Evolutionary conservation across 1,140 invertebrate species (phyloP).

Genomic region (Vanessa tameamea): DNA sequence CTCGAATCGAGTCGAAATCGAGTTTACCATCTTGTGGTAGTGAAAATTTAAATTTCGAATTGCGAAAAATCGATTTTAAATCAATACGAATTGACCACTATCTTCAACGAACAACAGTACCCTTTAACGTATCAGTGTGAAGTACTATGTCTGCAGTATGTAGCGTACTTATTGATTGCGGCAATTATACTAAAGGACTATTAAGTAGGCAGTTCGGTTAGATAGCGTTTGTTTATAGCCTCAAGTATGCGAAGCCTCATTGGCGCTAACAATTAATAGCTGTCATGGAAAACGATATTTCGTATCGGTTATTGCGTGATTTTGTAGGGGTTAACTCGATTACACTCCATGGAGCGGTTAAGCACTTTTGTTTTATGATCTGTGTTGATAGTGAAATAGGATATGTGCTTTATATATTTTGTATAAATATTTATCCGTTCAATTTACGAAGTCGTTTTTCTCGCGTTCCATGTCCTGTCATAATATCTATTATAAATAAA

Average conservation of each 20-base stretch:
- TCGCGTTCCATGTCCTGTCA: no score
- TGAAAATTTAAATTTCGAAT: not conserved
- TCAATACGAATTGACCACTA: constrained; percentile 9
- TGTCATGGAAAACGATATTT: constrained; percentile 60
- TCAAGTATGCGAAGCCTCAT: constrained; percentile 43
- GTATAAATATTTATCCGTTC: not conserved
- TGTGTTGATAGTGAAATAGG: constrained; percentile 33
- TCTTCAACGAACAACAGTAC: constrained; percentile 16
- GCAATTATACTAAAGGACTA: constrained; percentile 63
- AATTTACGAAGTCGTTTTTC: no score
- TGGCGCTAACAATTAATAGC: constrained; percentile 45
- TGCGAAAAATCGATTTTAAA: not conserved
- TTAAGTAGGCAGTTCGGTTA: constrained; percentile 56
- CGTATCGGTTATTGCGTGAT: constrained; percentile 48
- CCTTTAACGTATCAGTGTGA: constrained; percentile 20
- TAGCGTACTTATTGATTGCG: constrained; percentile 51
- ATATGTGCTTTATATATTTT: constrained; percentile 2
- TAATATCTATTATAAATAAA: no score
- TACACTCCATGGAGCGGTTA: constrained; percentile 54
- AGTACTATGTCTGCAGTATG: constrained; percentile 22
- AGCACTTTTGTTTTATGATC: constrained; percentile 45
- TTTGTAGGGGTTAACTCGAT: constrained; percentile 65
- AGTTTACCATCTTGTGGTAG: no score
- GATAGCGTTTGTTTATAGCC: constrained; percentile 45
- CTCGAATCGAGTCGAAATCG: no score